Base-by-base conservation (phyloP, 2,797 vertebrate species). In the Neosalanx taihuensis region DNA sequence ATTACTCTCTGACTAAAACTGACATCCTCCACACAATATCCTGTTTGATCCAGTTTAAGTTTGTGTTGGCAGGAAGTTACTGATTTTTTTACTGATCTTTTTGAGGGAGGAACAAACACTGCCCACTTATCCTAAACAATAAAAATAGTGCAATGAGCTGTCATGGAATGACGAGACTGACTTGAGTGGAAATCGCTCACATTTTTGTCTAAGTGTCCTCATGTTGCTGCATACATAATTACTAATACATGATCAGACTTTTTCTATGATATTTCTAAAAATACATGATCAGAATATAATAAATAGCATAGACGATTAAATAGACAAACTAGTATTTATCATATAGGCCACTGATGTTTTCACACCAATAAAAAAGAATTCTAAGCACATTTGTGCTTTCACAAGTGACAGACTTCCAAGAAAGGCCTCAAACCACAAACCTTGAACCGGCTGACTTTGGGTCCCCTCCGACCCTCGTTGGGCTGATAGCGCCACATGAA, bases 401-500 rank as follows among this genome's bases (percentile, higher is more conserved):
- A 46, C 41, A 46, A 46, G 10, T 41, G 9, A 41, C 41, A 41
- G 41, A 46, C 41, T 46, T 46, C 41, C 77, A 35, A 60, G 5
- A 23, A 26, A 23, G 35, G 64, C 66, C 41, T 71, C 65, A 46
- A 61, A 80, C 80, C 83, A 79, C 84, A 84, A 77, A 56, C 67
- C 76, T 85, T 51, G 69, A 75, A 66, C 81, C 72, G 35, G 70
- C 66, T 68, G 71, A 85, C 85, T 67, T 84, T 64, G 67, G 71
- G 72, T 80, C 71, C 69, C 46, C 12, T 76, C 69, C 79, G 79
- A 85, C 87, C 81, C 15, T 5, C n/a, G 53, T 67, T 74, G 18
- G 77, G 87, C 88, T 88, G 87, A 91, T 83, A 79, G 74, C 83
- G 87, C 89, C 87, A 89, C 81, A 86, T 87, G 81, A 75, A 59